Conservation (phyloP, 2,113 vertebrate genomes). For the Pomatostomus ruficeps region DNA sequence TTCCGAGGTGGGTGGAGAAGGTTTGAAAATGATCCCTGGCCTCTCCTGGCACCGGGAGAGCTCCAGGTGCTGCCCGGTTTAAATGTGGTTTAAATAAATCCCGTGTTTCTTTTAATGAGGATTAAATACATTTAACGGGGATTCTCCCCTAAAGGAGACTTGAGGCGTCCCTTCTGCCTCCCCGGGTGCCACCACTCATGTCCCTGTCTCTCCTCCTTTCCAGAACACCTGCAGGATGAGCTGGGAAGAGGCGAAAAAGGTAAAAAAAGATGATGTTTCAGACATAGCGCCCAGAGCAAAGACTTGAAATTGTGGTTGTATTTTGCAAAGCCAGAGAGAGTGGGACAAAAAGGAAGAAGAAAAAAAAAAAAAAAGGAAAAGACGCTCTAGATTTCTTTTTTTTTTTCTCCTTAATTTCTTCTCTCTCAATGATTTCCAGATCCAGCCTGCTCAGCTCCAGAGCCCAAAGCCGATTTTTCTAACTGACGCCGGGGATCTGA, state of each 20-base stretch:
- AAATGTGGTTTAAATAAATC: not conserved
- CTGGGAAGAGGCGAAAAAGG: constrained; percentile 78
- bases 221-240: constrained; percentile 69
- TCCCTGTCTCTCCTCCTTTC: not conserved
- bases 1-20: constrained; percentile 8
- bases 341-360: fast-evolving
- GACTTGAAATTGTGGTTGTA: not conserved
- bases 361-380: not conserved
- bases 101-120: not conserved
- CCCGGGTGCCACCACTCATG: fast-evolving
- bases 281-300: fast-evolving
- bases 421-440: not conserved
- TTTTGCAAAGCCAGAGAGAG: not conserved
- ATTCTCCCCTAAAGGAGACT: not conserved
- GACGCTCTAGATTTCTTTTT: not conserved
- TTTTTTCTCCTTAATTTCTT: not conserved
- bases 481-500: not conserved
- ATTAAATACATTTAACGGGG: not conserved
- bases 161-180: too few species aligned
- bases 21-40: not conserved
- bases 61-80: not conserved
- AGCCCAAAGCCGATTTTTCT: not conserved
- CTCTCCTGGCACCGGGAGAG: fast-evolving
- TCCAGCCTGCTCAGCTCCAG: not conserved
- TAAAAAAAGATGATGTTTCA: not conserved